Conservation (phyloP, 2,113 vertebrate genomes). For the Podarcis raffonei region DNA sequence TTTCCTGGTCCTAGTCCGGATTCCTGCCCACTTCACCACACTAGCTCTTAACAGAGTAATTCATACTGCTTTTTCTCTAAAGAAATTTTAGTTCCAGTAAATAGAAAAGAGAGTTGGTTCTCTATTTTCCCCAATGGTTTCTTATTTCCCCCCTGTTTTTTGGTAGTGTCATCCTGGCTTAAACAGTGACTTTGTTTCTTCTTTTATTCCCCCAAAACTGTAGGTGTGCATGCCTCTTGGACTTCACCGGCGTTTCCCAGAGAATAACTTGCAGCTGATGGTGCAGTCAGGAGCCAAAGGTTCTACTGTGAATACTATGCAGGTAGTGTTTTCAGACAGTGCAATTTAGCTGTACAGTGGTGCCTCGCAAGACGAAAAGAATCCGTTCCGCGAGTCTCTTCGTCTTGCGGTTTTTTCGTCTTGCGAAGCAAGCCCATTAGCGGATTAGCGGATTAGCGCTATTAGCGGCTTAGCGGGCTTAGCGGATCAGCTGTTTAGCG, state of each 20-base stretch:
- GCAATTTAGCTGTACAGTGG: not conserved
- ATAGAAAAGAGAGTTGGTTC: too few species aligned
- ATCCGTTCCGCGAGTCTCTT: too few species aligned
- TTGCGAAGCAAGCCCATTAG: too few species aligned
- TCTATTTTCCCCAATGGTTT: not conserved
- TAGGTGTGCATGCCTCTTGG: constrained; percentile 96
- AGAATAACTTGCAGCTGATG: constrained; percentile 98
- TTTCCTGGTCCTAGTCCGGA: not conserved
- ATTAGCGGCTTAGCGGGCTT: too few species aligned
- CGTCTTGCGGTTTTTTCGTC: too few species aligned
- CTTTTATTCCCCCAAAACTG: not conserved
- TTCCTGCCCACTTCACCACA: not conserved
- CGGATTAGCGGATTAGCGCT: too few species aligned
- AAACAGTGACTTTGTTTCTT: not conserved
- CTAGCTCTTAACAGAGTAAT: not conserved
- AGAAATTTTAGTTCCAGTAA: not conserved
- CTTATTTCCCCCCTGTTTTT: not conserved
- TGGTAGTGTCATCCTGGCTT: not conserved
- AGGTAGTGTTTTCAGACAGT: constrained; percentile 73
- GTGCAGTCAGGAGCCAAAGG: constrained; percentile 98
- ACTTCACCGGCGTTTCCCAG: constrained; percentile 91
- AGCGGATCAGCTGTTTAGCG: too few species aligned
- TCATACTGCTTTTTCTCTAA: not conserved
- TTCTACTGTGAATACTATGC: constrained; percentile 98
- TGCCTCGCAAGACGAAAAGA: too few species aligned